These are phyloP conservation scores for Dreissena rostriformis DNA, from an alignment of 1,140 invertebrate species.

Conservation along the genomic window DNA sequence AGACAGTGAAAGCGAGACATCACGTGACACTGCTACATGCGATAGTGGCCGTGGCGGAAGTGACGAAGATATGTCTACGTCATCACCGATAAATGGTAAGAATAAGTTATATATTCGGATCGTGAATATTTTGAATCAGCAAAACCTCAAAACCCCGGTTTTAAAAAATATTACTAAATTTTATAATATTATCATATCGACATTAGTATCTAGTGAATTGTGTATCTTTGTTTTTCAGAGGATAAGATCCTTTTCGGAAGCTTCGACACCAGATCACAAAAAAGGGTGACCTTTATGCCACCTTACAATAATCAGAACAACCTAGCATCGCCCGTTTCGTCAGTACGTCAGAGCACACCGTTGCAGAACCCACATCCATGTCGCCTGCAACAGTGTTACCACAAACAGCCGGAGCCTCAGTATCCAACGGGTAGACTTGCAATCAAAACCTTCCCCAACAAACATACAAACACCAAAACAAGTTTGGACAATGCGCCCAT, in stretches of 20 bases:
- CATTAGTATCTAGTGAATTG: too few species aligned
- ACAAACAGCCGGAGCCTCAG: background rate
- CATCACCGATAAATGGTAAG: conserved; percentile 43
- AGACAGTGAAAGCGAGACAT: conserved; percentile 51
- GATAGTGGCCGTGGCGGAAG: conserved; percentile 57
- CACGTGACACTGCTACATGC: conserved; percentile 53
- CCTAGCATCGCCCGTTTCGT: background rate
- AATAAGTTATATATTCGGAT: too few species aligned
- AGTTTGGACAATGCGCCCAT: background rate
- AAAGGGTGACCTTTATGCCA: background rate
- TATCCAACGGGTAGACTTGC: background rate
- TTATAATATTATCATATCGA: too few species aligned
- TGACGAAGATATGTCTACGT: conserved; percentile 53
- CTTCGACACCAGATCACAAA: background rate
- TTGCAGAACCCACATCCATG: background rate
- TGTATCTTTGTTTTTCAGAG: background rate
- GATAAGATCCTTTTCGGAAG: background rate
- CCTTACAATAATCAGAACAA: background rate
- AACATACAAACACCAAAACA: background rate
- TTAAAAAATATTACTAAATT: too few species aligned
- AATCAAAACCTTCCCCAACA: background rate
- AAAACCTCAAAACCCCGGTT: too few species aligned
- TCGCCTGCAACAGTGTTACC: too few species aligned
- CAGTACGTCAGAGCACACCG: background rate
- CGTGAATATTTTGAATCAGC: too few species aligned